phyloP scores from a whole-genome alignment of 2,888 invertebrate species.

The Parnassius orleans region DNA sequence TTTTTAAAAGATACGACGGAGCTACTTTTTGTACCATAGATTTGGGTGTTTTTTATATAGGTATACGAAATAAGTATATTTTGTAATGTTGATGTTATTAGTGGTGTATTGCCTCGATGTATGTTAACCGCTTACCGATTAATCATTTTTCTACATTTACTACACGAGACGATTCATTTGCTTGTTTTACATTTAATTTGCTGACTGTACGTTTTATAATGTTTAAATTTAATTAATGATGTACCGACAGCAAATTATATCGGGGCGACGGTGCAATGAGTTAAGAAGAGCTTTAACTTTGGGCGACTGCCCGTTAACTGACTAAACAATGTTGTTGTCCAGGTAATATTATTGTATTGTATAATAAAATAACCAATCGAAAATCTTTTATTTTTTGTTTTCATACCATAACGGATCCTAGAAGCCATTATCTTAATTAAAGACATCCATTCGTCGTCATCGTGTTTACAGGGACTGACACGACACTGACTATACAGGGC shows the following conservation, averaged over 20 bases:
- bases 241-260: slow-evolving; percentile 15
- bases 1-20: too few species aligned
- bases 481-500: too few species aligned
- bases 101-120: background rate
- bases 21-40: too few species aligned
- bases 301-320: slow-evolving; percentile 47
- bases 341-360: slow-evolving; percentile 58
- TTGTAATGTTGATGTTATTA: background rate
- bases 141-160: too few species aligned
- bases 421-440: background rate
- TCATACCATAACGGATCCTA: background rate
- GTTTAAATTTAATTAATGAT: too few species aligned
- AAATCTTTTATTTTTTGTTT: slow-evolving; percentile 30
- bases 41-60: background rate
- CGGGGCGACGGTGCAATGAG: slow-evolving; percentile 42
- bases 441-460: background rate
- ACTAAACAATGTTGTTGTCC: slow-evolving; percentile 57
- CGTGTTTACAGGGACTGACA: background rate
- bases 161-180: too few species aligned
- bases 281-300: slow-evolving; percentile 58
- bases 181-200: background rate
- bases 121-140: background rate
- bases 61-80: slow-evolving; percentile 1
- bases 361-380: slow-evolving; percentile 61
- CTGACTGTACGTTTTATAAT: background rate